Conservation (phyloP, 2,888 invertebrate species). For the Plebejus anna region DNA sequence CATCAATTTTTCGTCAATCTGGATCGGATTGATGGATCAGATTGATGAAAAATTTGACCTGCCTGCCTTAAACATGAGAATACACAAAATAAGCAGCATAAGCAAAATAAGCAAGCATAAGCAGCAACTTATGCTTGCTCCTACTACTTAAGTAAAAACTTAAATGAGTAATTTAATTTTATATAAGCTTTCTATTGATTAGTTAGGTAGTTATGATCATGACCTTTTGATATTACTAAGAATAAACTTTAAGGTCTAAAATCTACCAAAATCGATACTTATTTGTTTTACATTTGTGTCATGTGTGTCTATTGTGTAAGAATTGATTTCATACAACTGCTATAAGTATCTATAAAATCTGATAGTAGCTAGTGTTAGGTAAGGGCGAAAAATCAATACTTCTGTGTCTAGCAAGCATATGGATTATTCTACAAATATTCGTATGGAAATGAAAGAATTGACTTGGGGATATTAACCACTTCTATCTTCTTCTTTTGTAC, state of each 20-base stretch:
- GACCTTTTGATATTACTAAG: constrained; percentile 39
- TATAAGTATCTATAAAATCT: background rate
- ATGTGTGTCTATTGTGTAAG: background rate
- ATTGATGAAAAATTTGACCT: too few relatives aligned
- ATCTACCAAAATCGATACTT: constrained; percentile 5
- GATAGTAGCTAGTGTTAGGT: constrained; percentile 5
- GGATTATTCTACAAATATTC: background rate
- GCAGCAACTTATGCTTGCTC: too few relatives aligned
- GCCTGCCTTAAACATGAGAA: too few relatives aligned
- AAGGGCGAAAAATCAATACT: constrained; percentile 25
- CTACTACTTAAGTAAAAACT: too few relatives aligned
- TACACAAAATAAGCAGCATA: too few relatives aligned
- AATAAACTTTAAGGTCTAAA: background rate
- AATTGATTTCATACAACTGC: constrained; percentile 4
- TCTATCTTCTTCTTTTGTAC: background rate
- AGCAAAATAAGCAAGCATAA: too few relatives aligned
- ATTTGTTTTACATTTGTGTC: background rate
- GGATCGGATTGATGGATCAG: too few relatives aligned
- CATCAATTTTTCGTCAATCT: too few relatives aligned
- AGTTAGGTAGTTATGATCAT: background rate
- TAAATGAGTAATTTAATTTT: too few relatives aligned
- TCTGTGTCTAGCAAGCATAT: background rate
- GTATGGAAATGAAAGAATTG: background rate
- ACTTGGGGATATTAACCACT: background rate
- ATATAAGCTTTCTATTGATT: background rate